phyloP scores from a whole-genome alignment of 1,140 invertebrate species.

The Kradibia gibbosae region DNA sequence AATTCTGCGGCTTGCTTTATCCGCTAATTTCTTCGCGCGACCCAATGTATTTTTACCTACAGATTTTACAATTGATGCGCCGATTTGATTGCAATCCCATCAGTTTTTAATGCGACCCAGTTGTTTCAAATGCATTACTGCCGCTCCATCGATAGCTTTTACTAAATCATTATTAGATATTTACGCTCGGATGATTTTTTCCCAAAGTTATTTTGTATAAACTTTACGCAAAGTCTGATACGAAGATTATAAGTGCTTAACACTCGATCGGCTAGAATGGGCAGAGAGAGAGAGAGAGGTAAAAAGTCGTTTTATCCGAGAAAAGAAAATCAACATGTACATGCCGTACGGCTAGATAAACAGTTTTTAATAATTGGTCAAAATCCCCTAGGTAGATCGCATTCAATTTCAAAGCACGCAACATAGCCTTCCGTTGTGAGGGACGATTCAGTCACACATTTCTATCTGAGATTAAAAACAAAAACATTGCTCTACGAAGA shows the following conservation, averaged over 20 bases:
- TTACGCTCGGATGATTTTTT: no score
- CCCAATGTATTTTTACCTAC: neutral
- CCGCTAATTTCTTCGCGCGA: neutral
- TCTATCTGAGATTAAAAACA: slow-evolving; percentile 39
- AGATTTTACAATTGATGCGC: neutral
- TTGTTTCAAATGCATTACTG: neutral
- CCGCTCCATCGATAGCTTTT: neutral
- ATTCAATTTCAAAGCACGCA: slow-evolving; percentile 46
- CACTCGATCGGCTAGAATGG: neutral
- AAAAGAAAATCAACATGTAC: neutral
- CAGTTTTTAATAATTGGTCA: slow-evolving; percentile 44
- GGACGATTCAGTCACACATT: slow-evolving; percentile 27
- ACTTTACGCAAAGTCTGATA: neutral
- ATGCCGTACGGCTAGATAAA: slow-evolving; percentile 42
- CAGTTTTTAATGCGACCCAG: neutral
- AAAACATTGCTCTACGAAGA: slow-evolving; percentile 13
- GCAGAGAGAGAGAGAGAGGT: neutral
- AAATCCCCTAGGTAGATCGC: slow-evolving; percentile 27
- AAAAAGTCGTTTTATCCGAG: neutral
- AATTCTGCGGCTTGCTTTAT: slow-evolving; percentile 21
- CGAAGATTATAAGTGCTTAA: neutral
- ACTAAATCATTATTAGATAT: neutral
- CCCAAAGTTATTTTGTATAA: neutral
- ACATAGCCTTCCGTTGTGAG: slow-evolving; percentile 11
- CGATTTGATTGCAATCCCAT: neutral